Conservation (phyloP, 2,797 vertebrate genomes). For the Graptemys geographica region DNA sequence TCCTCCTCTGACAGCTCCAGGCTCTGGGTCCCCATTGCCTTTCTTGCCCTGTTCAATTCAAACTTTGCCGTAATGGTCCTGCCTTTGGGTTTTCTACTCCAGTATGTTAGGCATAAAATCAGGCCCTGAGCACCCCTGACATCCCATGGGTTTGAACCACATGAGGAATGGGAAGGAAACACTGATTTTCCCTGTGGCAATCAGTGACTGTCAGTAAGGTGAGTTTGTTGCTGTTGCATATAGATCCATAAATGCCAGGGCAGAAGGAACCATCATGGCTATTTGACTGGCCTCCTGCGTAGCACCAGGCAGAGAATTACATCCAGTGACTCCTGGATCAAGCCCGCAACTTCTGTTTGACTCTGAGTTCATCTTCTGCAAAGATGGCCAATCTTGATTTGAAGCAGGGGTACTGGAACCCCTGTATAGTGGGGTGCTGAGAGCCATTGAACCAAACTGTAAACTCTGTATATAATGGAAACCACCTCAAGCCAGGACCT, state of each 20-base stretch:
- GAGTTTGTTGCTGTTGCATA: background rate
- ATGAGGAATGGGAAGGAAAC: background rate
- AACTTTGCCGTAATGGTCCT: background rate
- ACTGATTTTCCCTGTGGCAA: background rate
- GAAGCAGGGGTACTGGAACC: background rate
- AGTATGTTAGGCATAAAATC: background rate
- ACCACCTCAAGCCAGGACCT: no score
- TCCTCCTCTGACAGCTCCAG: background rate
- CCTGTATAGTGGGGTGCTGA: no score
- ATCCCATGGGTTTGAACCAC: background rate
- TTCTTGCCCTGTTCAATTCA: background rate
- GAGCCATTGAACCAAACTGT: no score
- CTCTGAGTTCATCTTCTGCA: no score
- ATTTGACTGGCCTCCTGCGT: fast-evolving
- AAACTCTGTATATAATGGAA: no score
- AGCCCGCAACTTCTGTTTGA: no score
- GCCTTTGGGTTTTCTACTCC: background rate
- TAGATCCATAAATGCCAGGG: fast-evolving
- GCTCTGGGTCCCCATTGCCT: background rate
- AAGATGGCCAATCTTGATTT: background rate
- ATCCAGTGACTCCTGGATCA: background rate
- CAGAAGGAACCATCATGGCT: background rate
- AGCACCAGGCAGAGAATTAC: fast-evolving
- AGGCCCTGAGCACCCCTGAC: background rate
- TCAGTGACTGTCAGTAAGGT: background rate